Evolutionary conservation across 2,888 invertebrate genomes (phyloP).

Genomic region (Epistrophella euchroma): DNA sequence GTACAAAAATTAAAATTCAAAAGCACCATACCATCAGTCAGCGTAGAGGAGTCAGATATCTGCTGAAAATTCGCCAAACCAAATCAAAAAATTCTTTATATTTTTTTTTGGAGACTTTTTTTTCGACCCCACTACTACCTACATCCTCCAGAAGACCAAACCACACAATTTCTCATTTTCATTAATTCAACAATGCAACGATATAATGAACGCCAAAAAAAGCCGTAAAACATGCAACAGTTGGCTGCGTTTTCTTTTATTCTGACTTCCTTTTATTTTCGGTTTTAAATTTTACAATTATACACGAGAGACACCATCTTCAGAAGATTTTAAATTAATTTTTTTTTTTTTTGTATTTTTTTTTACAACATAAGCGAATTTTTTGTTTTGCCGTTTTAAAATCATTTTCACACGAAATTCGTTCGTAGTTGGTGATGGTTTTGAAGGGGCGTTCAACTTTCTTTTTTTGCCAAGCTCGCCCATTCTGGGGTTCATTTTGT

Average conservation of each 20-base stretch:
- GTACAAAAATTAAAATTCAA: constrained; percentile 24
- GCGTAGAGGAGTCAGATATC: constrained; percentile 3
- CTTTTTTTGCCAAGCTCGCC: neutral
- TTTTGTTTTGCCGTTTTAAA: constrained; percentile 48
- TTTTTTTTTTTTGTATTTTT: neutral
- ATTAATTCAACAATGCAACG: constrained; percentile 23
- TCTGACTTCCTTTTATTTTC: constrained; percentile 37
- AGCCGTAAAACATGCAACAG: constrained; percentile 64
- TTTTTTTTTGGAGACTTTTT: neutral
- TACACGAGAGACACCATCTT: constrained; percentile 25
- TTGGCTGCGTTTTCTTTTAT: constrained; percentile 60
- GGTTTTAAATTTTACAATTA: constrained; percentile 59
- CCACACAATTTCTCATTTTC: constrained; percentile 28
- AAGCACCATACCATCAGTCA: neutral
- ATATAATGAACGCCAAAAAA: constrained; percentile 40
- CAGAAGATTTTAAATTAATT: constrained; percentile 31
- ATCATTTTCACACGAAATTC: constrained; percentile 44
- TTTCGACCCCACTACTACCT: too few relatives aligned
- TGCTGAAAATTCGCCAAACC: constrained; percentile 44
- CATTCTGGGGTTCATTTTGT: constrained; percentile 16
- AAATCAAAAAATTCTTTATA: constrained; percentile 41
- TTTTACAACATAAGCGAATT: neutral
- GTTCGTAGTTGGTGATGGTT: constrained; percentile 31
- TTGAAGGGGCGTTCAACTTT: constrained; percentile 43
- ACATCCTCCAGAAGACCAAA: constrained; percentile 31